Conservation (phyloP, 2,888 invertebrate species). For the Scelioninae gen. 2 region DNA sequence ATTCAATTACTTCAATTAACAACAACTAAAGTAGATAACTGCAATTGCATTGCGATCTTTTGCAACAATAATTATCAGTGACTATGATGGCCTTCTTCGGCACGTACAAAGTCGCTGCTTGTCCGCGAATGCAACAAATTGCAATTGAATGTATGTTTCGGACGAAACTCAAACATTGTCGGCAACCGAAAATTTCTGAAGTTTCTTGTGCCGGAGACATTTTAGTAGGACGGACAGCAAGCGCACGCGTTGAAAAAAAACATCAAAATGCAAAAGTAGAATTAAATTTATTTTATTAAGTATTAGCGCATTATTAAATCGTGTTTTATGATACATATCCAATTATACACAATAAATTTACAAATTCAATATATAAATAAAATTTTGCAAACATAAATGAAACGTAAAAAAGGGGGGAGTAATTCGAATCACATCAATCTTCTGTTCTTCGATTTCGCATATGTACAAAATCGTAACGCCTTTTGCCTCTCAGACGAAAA, state of each 20-base stretch:
- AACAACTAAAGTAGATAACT: slow-evolving; percentile 4
- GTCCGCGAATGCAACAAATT: not conserved
- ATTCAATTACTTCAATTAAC: not conserved
- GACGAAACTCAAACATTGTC: no score
- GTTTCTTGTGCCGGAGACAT: slow-evolving; percentile 25
- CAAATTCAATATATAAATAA: slow-evolving; percentile 7
- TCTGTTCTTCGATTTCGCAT: slow-evolving; percentile 19
- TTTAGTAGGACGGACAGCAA: slow-evolving; percentile 41
- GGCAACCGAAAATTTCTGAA: not conserved
- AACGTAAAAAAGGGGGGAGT: not conserved
- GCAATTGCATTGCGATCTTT: slow-evolving; percentile 17
- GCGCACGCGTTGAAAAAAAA: slow-evolving; percentile 21
- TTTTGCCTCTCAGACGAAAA: slow-evolving; percentile 36
- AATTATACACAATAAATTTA: slow-evolving; percentile 3
- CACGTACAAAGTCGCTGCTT: slow-evolving; percentile 9
- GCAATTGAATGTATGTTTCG: no score
- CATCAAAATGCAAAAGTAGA: slow-evolving; percentile 9
- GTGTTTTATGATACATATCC: not conserved
- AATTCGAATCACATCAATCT: slow-evolving; percentile 2
- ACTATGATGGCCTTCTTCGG: slow-evolving; percentile 4
- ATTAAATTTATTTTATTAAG: not conserved
- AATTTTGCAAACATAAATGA: slow-evolving; percentile 18
- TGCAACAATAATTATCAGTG: not conserved
- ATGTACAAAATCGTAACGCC: slow-evolving; percentile 33
- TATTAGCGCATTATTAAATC: not conserved